A percentile compares a stretch with the other conserved stretches of the same genome.
phyloP scores from a whole-genome alignment of 2,888 invertebrate genomes.

The Habroteleia sp. region DNA sequence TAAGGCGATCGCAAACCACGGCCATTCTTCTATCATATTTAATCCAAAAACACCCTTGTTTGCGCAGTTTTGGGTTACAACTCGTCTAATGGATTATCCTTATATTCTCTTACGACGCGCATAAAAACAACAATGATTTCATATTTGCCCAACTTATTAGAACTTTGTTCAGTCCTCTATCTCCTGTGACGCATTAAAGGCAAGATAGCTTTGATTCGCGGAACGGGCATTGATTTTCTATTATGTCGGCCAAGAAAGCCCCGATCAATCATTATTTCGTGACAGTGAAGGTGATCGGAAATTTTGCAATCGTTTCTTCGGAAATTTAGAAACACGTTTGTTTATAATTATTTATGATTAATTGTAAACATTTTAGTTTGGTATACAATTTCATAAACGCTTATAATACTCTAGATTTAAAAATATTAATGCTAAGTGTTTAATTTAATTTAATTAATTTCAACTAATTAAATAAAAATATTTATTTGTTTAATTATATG shows the following conservation, averaged over 20 bases:
- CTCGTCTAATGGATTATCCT: constrained; percentile 79
- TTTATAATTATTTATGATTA: too few relatives aligned
- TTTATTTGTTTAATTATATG: too few relatives aligned
- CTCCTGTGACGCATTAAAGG: constrained; percentile 34
- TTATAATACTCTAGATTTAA: too few relatives aligned
- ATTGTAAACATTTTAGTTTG: too few relatives aligned
- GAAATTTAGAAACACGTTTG: neutral
- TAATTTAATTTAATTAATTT: too few relatives aligned
- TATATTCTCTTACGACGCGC: constrained; percentile 70
- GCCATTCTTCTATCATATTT: constrained; percentile 71
- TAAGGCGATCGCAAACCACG: constrained; percentile 42
- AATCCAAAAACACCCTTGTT: constrained; percentile 79
- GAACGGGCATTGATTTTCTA: constrained; percentile 59
- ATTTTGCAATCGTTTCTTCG: constrained; percentile 2
- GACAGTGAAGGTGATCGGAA: constrained; percentile 13
- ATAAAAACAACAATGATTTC: constrained; percentile 76
- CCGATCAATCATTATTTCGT: constrained; percentile 60
- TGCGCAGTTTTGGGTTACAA: constrained; percentile 79
- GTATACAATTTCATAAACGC: too few relatives aligned
- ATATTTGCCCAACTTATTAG: constrained; percentile 77
- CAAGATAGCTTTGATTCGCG: constrained; percentile 52
- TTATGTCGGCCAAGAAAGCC: constrained; percentile 56
- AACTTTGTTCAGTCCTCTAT: constrained; percentile 66
- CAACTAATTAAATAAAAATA: too few relatives aligned
- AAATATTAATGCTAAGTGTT: too few relatives aligned